A percentile compares a stretch with the other conserved stretches of the same genome.
Conservation (phyloP, 2,113 vertebrate genomes). For the Labrus mixtus region DNA sequence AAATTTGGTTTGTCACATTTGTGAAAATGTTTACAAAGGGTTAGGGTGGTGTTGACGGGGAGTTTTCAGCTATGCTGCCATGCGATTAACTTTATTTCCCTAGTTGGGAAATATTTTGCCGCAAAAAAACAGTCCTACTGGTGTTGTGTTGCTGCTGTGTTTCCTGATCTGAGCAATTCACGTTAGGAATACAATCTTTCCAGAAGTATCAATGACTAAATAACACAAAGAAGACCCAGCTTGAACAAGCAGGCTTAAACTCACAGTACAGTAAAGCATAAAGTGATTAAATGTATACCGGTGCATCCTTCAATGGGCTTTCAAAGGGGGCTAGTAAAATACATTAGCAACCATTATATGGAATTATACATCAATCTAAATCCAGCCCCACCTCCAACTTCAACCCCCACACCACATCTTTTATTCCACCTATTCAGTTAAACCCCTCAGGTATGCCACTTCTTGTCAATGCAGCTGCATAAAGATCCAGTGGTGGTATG, state of each 20-base stretch:
- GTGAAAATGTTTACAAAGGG: too few species aligned
- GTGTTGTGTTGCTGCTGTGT: too few species aligned
- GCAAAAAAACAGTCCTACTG: too few species aligned
- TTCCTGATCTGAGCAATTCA: too few species aligned
- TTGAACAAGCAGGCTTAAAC: neutral
- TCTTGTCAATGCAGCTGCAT: neutral
- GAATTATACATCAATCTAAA: neutral
- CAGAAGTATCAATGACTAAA: neutral
- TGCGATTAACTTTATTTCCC: too few species aligned
- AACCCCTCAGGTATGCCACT: neutral
- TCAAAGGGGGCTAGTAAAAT: neutral
- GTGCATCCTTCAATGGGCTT: neutral
- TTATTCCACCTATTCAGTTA: neutral
- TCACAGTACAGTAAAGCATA: too few species aligned
- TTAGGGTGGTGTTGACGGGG: too few species aligned
- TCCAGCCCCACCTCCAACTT: neutral
- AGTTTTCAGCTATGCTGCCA: too few species aligned
- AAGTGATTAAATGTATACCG: neutral
- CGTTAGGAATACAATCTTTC: too few species aligned
- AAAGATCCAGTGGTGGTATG: constrained; percentile 6
- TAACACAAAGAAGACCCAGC: neutral
- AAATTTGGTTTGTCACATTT: too few species aligned
- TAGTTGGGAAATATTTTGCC: too few species aligned
- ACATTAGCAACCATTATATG: neutral
- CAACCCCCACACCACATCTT: too few species aligned